Base-by-base conservation (phyloP, 2,797 vertebrate genomes). In the Acanthopagrus latus region DNA sequence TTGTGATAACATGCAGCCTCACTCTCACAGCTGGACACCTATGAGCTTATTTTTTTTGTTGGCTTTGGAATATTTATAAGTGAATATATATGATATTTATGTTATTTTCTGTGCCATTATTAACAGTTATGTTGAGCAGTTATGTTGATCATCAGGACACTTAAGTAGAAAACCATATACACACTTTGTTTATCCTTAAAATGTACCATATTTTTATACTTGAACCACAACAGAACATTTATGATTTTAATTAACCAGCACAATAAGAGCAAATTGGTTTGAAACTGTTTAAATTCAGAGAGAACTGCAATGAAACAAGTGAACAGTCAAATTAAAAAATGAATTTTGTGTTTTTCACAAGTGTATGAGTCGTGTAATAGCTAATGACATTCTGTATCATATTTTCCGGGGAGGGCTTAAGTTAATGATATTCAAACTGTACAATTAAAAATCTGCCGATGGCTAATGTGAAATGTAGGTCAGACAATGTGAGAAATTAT, bases 241-340 rank as follows among this genome's bases (percentile, higher is more conserved):
- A 52, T 43, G 58, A 77, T 76, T 76, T 75, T 27, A 76, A 74
- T 73, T 72, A 59, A 80, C 70, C 29, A 4, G 18, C 52, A 70
- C 44, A 60, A 64, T 58, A 50, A 64, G 17, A 54, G 58, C 54
- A 74, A 69, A 68, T 60, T 44, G 52, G 44, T 72, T 41, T 68
- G 7, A 38, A 38, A 38, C 33, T 8, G 33, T 38, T 38, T 38
- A 38, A 38, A 38, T 38, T 38, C 33, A 38, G 7, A 38, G 33
- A 8, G 33, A 38, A 38, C 33, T 8, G 33, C 33, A 38, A 38
- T 38, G 33, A 38, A 38, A 38, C 33, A 38, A 38, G 38, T 38
- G 9, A 38, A 38, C 38, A 38, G 9, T 38, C 38, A 38, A 9
- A 38, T 38, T 38, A 38, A 38, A 33, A 38, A 38, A 38, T 38